These are phyloP conservation scores for Nineta flava DNA, from an alignment of 2,888 invertebrate species.

Conservation along the genomic window DNA sequence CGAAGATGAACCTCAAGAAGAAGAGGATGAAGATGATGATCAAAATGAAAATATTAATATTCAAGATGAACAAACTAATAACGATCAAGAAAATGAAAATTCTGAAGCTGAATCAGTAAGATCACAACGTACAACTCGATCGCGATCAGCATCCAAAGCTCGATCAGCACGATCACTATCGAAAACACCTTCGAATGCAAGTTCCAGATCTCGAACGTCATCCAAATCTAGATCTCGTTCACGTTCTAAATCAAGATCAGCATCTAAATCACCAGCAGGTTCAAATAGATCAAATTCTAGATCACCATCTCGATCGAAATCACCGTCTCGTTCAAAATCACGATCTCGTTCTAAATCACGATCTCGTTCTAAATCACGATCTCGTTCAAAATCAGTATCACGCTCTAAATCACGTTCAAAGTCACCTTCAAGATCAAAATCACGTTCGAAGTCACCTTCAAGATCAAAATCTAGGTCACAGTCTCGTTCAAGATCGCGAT, in stretches of 20 bases:
- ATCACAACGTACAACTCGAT: conserved; percentile 13
- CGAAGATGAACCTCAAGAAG: conserved; percentile 37
- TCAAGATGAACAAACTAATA: conserved; percentile 37
- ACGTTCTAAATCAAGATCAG: conserved; percentile 19
- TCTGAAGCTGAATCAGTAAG: conserved; percentile 17
- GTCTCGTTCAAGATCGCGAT: conserved; percentile 20
- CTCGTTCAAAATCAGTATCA: conserved; percentile 15
- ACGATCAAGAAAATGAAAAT: conserved; percentile 12
- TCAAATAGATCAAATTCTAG: not conserved
- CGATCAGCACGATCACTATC: conserved; percentile 13
- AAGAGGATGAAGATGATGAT: conserved; percentile 55
- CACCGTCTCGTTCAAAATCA: conserved; percentile 17
- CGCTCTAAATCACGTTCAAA: conserved; percentile 34
- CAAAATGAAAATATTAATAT: conserved; percentile 23
- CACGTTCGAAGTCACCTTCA: conserved; percentile 16
- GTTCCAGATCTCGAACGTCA: conserved; percentile 20
- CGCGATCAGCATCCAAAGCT: conserved; percentile 19
- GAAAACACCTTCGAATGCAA: conserved; percentile 19
- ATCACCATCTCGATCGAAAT: conserved; percentile 14
- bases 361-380: conserved; percentile 38
- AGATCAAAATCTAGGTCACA: conserved; percentile 20
- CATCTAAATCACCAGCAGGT: conserved; percentile 14
- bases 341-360: no score
- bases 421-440: conserved; percentile 30
- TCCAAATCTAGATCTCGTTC: conserved; percentile 19